Base-by-base conservation (phyloP, 1,140 invertebrate species). In the Panagrolaimus sp. region DNA sequence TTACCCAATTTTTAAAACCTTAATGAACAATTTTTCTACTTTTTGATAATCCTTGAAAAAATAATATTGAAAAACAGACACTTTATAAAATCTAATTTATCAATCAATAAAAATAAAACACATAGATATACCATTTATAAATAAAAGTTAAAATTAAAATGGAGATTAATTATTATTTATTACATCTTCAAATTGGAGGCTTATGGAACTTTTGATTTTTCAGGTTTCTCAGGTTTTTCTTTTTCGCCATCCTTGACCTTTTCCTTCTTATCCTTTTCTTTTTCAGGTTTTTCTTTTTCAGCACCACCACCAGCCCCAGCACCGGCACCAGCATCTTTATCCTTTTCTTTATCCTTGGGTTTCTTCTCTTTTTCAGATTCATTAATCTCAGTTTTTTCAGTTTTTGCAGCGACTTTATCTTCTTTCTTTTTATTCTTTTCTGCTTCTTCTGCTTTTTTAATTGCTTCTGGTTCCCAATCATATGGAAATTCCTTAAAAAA, bases 401-500 rank as follows among this genome's bases (percentile, higher is more conserved):
- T 52, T 7, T n/a, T 52, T 7, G 17, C 26, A 8, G 48, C 48
- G 1, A 24, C 48, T 4, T n/a, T 24, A 15, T n/a, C 48, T 21
- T 52, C 48, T 5, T 52, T 52, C 48, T 52, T 52, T 26, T 26
- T 21, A 17, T 68, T 68, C 48, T 47, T 55, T 7, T 26, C 46
- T 15, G 44, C 66, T 15, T 68, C 66, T 55, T 68, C 66, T 8
- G n/a, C 15, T 52, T 69, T 69, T 32, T 69, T 69, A 0, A 17
- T 9, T 47, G 67, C 68, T 24, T 73, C 72, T 63, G 48, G 63
- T 67, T 77, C 76, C 72, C 72, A 77, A 62, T 77, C 76, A 55
- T 77, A 77, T 1, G 75, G 75, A 58, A 65, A 77, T 64, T 77
- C 76, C 62, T n/a, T n/a, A n/a, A n/a, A n/a, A n/a, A n/a, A n/a